Conservation (phyloP, 2,797 vertebrate genomes). For the Vireo griseus region DNA sequence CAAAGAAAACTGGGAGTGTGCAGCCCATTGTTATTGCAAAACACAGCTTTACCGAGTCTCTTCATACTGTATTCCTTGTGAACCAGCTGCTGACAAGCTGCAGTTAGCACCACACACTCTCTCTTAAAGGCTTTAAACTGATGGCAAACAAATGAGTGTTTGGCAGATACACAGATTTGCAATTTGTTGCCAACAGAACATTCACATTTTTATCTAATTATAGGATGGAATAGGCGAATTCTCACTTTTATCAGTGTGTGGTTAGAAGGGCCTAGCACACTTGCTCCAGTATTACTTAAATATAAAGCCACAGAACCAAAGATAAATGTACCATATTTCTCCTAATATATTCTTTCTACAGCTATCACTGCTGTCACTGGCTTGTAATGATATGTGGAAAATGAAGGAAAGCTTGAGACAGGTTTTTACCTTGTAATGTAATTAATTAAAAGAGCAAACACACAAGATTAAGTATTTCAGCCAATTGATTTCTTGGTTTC, state of each 20-base stretch:
- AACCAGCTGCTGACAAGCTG: neutral
- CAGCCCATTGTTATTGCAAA: neutral
- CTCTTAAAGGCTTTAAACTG: neutral
- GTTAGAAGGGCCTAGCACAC: neutral
- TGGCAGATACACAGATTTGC: neutral
- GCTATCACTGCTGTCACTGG: neutral
- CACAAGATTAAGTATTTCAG: neutral
- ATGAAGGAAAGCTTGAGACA: neutral
- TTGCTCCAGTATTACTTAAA: neutral
- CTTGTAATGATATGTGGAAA: neutral
- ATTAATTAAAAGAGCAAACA: constrained; percentile 25
- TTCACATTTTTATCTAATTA: neutral
- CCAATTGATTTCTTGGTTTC: neutral
- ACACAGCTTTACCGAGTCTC: neutral
- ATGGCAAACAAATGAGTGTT: neutral
- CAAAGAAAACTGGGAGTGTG: neutral
- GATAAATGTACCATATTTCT: neutral
- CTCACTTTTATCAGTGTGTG: neutral
- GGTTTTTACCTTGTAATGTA: neutral
- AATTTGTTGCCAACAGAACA: neutral
- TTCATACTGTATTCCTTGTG: neutral
- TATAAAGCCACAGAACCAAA: neutral
- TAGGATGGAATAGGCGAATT: neutral
- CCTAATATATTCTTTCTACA: neutral
- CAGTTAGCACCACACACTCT: neutral